A percentile compares a stretch with the other conserved stretches of the same genome.
phyloP scores from a whole-genome alignment of 2,113 vertebrate genomes.

The Amia ocellicauda region DNA sequence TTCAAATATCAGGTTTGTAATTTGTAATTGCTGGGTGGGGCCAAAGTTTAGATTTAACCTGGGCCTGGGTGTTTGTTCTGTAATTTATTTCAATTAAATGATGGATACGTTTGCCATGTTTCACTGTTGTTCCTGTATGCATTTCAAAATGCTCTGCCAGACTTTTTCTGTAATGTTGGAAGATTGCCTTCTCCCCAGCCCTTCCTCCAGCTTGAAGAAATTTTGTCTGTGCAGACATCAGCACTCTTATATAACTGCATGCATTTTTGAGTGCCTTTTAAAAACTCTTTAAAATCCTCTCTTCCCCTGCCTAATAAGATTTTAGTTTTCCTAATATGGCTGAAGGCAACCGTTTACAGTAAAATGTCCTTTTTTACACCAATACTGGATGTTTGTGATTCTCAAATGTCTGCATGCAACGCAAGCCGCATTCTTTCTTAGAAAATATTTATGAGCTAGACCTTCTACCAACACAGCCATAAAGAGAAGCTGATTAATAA shows the following conservation, averaged over 20 bases:
- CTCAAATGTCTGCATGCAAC: constrained; percentile 24
- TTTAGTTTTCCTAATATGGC: constrained; percentile 12
- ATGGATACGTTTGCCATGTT: neutral
- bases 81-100: too few relatives aligned
- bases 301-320: constrained; percentile 29
- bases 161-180: constrained; percentile 31
- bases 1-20: too few relatives aligned
- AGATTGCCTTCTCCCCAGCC: constrained; percentile 21
- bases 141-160: constrained; percentile 28
- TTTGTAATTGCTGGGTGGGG: too few relatives aligned
- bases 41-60: too few relatives aligned
- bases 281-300: constrained; percentile 32
- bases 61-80: too few relatives aligned
- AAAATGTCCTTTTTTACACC: neutral
- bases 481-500: constrained; percentile 45
- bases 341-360: neutral
- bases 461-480: constrained; percentile 12
- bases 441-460: constrained; percentile 26
- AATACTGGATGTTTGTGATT: constrained; percentile 36
- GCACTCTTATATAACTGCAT: constrained; percentile 45
- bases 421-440: constrained; percentile 19
- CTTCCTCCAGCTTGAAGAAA: constrained; percentile 33
- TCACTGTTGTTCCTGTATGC: constrained; percentile 41
- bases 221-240: constrained; percentile 47
- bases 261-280: constrained; percentile 21